Evolutionary conservation across 2,888 invertebrate species (phyloP).

Genomic region (Chrysolina haemoptera): DNA sequence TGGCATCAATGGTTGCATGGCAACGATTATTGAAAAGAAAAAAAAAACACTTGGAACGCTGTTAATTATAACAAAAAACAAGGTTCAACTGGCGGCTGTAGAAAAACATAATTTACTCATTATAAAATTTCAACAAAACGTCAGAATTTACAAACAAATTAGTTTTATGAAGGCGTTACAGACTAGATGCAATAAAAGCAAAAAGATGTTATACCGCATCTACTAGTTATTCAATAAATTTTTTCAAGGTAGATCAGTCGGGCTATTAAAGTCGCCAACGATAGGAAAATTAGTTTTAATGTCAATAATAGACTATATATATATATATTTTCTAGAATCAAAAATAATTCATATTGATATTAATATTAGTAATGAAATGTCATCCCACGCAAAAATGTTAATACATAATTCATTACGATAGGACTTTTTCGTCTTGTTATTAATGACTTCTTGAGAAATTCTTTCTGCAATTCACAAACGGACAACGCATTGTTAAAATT

Average conservation of each 20-base stretch:
- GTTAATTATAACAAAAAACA: no score
- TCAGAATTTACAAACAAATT: not conserved
- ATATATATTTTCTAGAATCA: no score
- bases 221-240: not conserved
- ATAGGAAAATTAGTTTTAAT: not conserved
- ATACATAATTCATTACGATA: not conserved
- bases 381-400: not conserved
- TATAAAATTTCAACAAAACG: no score
- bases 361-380: not conserved
- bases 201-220: not conserved
- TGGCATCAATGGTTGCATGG: no score
- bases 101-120: no score
- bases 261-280: not conserved
- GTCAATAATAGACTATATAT: not conserved
- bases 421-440: not conserved
- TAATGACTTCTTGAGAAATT: constrained; percentile 6
- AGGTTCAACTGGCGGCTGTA: no score
- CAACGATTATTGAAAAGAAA: no score
- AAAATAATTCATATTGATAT: not conserved
- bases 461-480: constrained; percentile 10
- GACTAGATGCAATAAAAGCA: not conserved
- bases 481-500: constrained; percentile 16
- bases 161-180: not conserved
- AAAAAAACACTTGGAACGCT: no score
- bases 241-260: not conserved